Evolutionary conservation across 2,888 invertebrate species (phyloP).

Genomic region (Chaetogeoica ovagalla): DNA sequence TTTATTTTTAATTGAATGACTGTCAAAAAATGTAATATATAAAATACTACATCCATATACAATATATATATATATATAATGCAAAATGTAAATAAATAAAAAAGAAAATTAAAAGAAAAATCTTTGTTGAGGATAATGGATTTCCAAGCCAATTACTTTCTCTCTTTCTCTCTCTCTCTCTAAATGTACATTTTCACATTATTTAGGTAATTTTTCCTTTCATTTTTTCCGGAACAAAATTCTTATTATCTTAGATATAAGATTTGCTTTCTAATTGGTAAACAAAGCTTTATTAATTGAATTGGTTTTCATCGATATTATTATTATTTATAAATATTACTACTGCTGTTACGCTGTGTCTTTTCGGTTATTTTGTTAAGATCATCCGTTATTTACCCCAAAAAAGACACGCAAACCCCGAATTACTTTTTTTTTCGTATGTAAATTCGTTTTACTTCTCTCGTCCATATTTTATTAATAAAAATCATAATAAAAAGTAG

Average conservation of each 20-base stretch:
- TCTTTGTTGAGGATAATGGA: background rate
- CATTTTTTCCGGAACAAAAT: background rate
- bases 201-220: slow-evolving; percentile 17
- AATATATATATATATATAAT: too few species aligned
- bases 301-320: slow-evolving; percentile 27
- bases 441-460: slow-evolving; percentile 12
- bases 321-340: slow-evolving; percentile 26
- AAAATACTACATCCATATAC: too few species aligned
- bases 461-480: slow-evolving; percentile 14
- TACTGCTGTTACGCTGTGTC: slow-evolving; percentile 3
- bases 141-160: slow-evolving; percentile 31
- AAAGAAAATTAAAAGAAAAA: slow-evolving; percentile 15
- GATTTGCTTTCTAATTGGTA: background rate
- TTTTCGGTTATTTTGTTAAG: slow-evolving; percentile 18
- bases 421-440: background rate
- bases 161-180: background rate
- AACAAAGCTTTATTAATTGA: slow-evolving; percentile 31
- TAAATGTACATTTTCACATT: background rate
- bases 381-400: slow-evolving; percentile 18
- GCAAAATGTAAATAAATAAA: background rate
- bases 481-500: background rate
- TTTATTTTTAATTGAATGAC: too few species aligned
- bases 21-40: too few species aligned
- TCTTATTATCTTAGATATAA: background rate
- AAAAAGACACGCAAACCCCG: background rate